phyloP scores from a whole-genome alignment of 2,888 invertebrate species.

The Euplexia lucipara region DNA sequence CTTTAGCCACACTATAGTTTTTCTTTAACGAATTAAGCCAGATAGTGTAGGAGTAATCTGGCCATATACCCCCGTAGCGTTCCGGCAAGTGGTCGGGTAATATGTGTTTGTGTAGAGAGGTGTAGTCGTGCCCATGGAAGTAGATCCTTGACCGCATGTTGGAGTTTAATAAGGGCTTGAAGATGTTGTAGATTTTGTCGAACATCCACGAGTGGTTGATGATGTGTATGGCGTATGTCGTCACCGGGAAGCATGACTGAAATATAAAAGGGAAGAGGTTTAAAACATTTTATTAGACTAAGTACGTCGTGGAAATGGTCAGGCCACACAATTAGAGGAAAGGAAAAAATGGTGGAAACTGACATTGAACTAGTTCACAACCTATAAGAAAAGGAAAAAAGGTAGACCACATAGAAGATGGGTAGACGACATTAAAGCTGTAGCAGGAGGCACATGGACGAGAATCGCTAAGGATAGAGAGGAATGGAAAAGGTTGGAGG shows the following conservation, averaged over 20 bases:
- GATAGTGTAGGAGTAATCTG: slow-evolving; percentile 93
- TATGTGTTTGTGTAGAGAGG: slow-evolving; percentile 94
- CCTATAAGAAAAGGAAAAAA: too few relatives aligned
- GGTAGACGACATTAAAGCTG: too few relatives aligned
- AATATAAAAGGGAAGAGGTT: slow-evolving; percentile 36
- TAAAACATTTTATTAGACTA: background rate
- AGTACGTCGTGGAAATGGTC: too few relatives aligned
- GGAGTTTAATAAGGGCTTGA: slow-evolving; percentile 94
- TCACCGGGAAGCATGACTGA: slow-evolving; percentile 94
- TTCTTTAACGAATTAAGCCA: slow-evolving; percentile 93
- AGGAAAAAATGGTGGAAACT: too few relatives aligned
- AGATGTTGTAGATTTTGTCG: slow-evolving; percentile 94
- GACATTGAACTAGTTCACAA: too few relatives aligned
- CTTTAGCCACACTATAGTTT: slow-evolving; percentile 91
- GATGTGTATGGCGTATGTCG: slow-evolving; percentile 94
- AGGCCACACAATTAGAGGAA: too few relatives aligned
- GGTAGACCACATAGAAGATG: too few relatives aligned
- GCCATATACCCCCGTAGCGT: slow-evolving; percentile 93
- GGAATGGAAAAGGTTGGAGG: too few relatives aligned
- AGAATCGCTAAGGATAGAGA: too few relatives aligned
- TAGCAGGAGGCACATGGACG: too few relatives aligned
- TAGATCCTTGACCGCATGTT: slow-evolving; percentile 92
- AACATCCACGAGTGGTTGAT: slow-evolving; percentile 96
- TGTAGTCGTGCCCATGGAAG: slow-evolving; percentile 94
- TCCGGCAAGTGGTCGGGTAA: slow-evolving; percentile 93